A percentile compares a stretch with the other conserved stretches of the same genome.
Evolutionary conservation across 2,113 vertebrate genomes (phyloP).

Genomic region (Campylomormyrus tamandua): DNA sequence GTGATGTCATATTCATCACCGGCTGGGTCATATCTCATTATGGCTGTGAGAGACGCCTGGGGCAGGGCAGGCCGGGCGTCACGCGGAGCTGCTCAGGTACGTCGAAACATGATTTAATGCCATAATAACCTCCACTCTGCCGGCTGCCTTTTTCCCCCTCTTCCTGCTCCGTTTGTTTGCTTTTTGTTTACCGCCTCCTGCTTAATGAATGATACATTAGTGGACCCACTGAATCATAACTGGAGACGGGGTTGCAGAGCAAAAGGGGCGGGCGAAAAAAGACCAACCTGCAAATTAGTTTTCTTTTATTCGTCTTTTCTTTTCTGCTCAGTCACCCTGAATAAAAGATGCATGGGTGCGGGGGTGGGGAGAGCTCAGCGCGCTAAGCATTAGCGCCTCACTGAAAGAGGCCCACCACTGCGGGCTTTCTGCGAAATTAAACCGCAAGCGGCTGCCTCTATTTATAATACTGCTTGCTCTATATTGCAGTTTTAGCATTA

Average conservation of each 20-base stretch:
- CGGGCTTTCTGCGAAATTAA: neutral
- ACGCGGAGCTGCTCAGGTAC: slow-evolving; percentile 1
- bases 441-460: neutral
- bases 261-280: neutral
- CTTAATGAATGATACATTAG: neutral
- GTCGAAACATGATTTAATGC: neutral
- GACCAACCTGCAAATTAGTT: neutral
- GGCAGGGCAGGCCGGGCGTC: neutral
- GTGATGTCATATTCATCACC: slow-evolving; percentile 5
- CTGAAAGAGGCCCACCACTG: neutral
- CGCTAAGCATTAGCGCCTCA: neutral
- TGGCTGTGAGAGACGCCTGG: slow-evolving; percentile 2
- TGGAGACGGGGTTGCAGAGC: neutral
- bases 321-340: neutral
- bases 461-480: neutral
- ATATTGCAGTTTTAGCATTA: neutral
- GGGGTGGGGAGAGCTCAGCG: neutral
- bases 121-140: neutral
- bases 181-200: neutral
- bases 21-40: slow-evolving; percentile 6
- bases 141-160: neutral
- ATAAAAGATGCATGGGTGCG: neutral
- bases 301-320: neutral
- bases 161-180: neutral
- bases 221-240: neutral